Percentiles rank a stretch among this genome's conserved stretches.
Conservation (phyloP, 2,888 invertebrate genomes). For the Orchestes rusci region DNA sequence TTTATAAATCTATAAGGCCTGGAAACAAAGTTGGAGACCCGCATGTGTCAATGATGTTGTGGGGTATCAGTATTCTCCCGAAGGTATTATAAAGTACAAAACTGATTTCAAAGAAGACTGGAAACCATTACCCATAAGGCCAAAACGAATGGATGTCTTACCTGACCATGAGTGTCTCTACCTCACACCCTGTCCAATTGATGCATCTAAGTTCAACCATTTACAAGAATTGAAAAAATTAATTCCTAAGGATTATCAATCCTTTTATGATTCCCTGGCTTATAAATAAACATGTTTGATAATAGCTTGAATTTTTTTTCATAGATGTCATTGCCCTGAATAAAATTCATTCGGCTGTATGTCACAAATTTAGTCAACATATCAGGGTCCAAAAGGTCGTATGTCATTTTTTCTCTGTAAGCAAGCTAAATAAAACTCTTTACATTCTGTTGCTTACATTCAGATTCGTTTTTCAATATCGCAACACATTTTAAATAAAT, state of each 20-base stretch:
- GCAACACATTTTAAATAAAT: not conserved
- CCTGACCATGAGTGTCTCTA: conserved; percentile 8
- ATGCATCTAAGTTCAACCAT: conserved; percentile 8
- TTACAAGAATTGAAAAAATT: conserved; percentile 21
- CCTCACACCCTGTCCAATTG: conserved; percentile 11
- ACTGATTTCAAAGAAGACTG: conserved; percentile 17
- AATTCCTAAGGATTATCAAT: conserved; percentile 17
- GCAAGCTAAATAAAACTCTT: not conserved
- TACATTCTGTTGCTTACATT: not conserved
- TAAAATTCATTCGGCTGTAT: conserved; percentile 1
- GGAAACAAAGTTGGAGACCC: conserved; percentile 23
- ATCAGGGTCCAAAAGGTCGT: not conserved
- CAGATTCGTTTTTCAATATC: too few species aligned
- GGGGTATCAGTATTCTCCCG: conserved; percentile 17
- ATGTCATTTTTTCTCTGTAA: conserved; percentile 2
- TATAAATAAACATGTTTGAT: conserved; percentile 5
- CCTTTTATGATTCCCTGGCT: conserved; percentile 10
- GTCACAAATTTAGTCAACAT: not conserved
- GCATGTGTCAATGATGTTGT: conserved; percentile 21
- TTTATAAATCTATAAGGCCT: conserved; percentile 24
- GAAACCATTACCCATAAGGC: conserved; percentile 9
- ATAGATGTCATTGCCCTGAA: not conserved
- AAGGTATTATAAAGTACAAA: conserved; percentile 21
- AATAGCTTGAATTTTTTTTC: not conserved
- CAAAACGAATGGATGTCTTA: conserved; percentile 4